Evolutionary conservation across 2,888 invertebrate genomes (phyloP).

Genomic region (Anorthoa munda): DNA sequence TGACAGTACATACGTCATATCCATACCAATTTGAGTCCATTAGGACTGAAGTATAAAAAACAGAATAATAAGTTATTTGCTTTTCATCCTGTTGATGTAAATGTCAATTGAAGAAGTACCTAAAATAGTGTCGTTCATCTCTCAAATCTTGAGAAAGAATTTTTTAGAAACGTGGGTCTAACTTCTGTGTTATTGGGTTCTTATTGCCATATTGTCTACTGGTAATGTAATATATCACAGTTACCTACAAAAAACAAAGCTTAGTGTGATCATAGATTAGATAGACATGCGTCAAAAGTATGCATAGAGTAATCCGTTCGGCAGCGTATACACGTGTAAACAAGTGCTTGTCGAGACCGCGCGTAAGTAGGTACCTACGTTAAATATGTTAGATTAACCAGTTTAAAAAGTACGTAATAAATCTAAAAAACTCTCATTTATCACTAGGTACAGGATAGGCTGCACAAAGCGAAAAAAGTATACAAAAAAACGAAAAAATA

Average conservation of each 20-base stretch:
- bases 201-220: neutral
- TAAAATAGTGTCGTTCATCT: neutral
- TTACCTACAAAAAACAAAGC: neutral
- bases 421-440: constrained; percentile 31
- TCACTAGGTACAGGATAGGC: constrained; percentile 32
- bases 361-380: neutral
- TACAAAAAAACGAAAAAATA: constrained; percentile 17
- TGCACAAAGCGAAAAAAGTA: constrained; percentile 35
- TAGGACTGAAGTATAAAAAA: constrained; percentile 34
- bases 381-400: constrained; percentile 12
- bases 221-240: constrained; percentile 2
- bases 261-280: constrained; percentile 4
- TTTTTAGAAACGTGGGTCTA: neutral
- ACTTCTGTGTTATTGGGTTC: neutral
- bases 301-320: constrained; percentile 2
- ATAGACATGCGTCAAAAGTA: neutral
- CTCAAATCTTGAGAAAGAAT: neutral
- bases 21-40: constrained; percentile 45
- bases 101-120: constrained; percentile 27
- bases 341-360: neutral
- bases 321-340: neutral
- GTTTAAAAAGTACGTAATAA: constrained; percentile 7
- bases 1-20: constrained; percentile 35
- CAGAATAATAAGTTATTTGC: constrained; percentile 25
- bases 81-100: constrained; percentile 19